phyloP scores from a whole-genome alignment of 2,113 vertebrate species.

The Nesogale talazaci region DNA sequence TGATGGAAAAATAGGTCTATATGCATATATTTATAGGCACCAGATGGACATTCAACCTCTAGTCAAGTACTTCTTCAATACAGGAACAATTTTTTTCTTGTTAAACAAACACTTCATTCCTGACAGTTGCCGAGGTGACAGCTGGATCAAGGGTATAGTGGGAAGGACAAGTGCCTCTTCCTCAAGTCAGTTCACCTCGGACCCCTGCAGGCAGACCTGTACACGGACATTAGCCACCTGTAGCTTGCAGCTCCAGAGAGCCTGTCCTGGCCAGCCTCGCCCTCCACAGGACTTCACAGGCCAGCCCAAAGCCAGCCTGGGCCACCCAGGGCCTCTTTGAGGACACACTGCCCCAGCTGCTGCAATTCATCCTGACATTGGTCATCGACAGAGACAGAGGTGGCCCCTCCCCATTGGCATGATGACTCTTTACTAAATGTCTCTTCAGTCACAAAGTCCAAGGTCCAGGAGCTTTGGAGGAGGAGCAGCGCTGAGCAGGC shows the following conservation, averaged over 20 bases:
- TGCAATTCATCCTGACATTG: neutral
- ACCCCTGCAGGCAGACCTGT: neutral
- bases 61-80: no score
- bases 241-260: no score
- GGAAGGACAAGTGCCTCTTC: no score
- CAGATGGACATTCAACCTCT: no score
- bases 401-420: no score
- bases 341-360: accelerated
- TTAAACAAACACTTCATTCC: neutral
- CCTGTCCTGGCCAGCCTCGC: no score
- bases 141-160: neutral
- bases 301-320: no score
- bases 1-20: no score
- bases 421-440: slow-evolving; percentile 4
- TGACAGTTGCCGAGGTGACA: neutral
- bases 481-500: neutral
- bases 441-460: neutral
- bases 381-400: neutral
- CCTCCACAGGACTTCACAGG: no score
- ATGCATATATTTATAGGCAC: no score
- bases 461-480: neutral
- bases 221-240: no score
- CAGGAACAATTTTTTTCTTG: no score
- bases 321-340: neutral
- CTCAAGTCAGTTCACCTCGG: neutral